A percentile compares a stretch with the other conserved stretches of the same genome.
Conservation (phyloP, 2,113 vertebrate species). For the Girardinichthys multiradiatus region DNA sequence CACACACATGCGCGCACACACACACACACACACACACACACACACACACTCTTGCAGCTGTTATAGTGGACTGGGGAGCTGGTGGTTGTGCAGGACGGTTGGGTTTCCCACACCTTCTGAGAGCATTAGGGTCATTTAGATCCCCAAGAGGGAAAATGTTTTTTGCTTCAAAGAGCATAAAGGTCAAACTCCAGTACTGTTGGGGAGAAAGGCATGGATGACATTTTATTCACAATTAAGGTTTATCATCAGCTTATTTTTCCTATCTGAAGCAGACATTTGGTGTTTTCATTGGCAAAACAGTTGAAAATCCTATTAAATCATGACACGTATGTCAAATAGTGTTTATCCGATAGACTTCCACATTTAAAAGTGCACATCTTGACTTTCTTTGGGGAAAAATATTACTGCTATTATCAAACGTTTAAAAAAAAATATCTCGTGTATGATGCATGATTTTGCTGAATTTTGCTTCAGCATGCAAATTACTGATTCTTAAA, state of each 20-base stretch:
- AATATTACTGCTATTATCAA: not conserved
- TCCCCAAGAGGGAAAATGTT: slow-evolving; percentile 12
- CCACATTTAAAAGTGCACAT: not conserved
- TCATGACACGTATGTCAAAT: not conserved
- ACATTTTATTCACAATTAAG: not conserved
- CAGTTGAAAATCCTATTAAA: not conserved
- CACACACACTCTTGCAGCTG: slow-evolving; percentile 56
- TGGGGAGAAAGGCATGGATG: not conserved
- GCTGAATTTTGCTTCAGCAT: too few species aligned
- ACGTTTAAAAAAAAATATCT: not conserved
- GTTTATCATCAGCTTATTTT: not conserved
- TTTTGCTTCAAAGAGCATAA: not conserved
- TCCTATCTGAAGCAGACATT: not conserved
- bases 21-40: not conserved
- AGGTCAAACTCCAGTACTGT: not conserved
- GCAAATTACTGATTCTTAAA: not conserved
- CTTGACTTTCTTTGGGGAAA: too few species aligned
- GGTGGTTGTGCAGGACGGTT: slow-evolving; percentile 25
- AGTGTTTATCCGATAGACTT: not conserved
- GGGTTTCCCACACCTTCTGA: slow-evolving; percentile 41
- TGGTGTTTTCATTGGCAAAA: not conserved
- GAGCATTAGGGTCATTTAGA: slow-evolving; percentile 3
- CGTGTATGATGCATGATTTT: not conserved
- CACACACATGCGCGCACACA: too few species aligned
- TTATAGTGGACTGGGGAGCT: slow-evolving; percentile 25